phyloP scores from a whole-genome alignment of 2,888 invertebrate genomes.

The Pomacea canaliculata region DNA sequence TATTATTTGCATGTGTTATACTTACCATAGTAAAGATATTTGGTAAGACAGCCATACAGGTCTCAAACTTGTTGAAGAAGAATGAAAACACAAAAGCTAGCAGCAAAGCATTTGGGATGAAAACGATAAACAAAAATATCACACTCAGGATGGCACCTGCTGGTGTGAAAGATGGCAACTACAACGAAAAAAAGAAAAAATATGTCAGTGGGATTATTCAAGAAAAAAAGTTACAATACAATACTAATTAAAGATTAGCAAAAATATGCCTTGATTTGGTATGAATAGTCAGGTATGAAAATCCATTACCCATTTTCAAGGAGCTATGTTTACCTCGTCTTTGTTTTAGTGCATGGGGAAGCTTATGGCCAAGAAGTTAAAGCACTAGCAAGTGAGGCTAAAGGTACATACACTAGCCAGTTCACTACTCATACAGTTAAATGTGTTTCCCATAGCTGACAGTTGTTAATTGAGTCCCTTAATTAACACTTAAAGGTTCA shows the following conservation, averaged over 20 bases:
- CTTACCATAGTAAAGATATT: conserved; percentile 59
- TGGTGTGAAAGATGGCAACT: conserved; percentile 52
- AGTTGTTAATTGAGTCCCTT: no score
- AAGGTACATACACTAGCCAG: no score
- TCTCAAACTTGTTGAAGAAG: conserved; percentile 85
- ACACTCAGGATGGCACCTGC: conserved; percentile 56
- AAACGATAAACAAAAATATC: conserved; percentile 71
- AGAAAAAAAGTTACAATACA: neutral
- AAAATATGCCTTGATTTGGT: neutral
- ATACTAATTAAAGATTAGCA: neutral
- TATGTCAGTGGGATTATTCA: neutral
- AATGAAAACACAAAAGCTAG: conserved; percentile 84
- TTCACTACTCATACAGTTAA: no score
- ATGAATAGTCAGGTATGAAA: no score
- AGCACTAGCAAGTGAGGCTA: no score
- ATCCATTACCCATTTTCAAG: no score
- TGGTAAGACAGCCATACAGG: conserved; percentile 79
- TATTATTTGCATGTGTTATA: conserved; percentile 15
- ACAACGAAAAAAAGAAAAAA: conserved; percentile 24
- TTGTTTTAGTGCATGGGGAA: neutral
- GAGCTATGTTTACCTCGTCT: no score
- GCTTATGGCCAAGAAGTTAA: no score
- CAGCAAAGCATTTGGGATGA: conserved; percentile 82
- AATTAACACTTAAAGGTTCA: no score
- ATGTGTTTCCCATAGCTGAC: no score